Base-by-base conservation (phyloP, 2,888 invertebrate genomes). In the Salpingus planirostris region DNA sequence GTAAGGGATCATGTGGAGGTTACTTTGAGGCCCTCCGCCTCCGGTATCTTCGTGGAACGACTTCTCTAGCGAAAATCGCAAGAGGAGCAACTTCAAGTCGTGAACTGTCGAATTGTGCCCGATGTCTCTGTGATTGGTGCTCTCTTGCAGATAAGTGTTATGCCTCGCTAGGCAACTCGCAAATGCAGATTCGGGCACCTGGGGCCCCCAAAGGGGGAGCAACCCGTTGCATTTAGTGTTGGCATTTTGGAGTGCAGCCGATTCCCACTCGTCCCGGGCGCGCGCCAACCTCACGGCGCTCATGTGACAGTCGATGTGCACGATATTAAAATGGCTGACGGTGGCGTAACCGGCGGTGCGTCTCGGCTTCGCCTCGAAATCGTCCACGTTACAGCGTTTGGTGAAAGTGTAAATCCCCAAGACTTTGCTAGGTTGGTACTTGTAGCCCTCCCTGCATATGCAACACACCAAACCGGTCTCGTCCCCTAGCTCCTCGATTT, bases 1-100 rank as follows among this genome's bases (percentile, higher is more conserved):
- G 59, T 95, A 95, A 5, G 96, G 96, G 42, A 95, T 78, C 54
- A 97, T 80, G 68, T 96, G 92, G 83, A 96, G 85, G 68, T 96
- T 96, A 44, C 93, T 93, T 57, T 95, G 91, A 8, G 93, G 89
- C 1, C 95, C 96, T 50, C 92, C 92, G 45, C 92, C 98, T 11
- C 96, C 95, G 2, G 93, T 91, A 67, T 97, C 96, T 61, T 93
- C 93, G 62, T 95, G 93, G 73, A 97, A 97, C 40, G 90, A 88
- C 59, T 88, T 88, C 51, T 92, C 95, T 63, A 87, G 83, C 0
- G 95, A 88, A 68, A 96, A 95, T 34, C 92, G 74, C 50, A 86
- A 61, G 38, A 97, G 65, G 33, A 96, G 67, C 47, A 95, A 69
- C 68, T 97, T 96, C 48, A 96, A 68, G 66, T 96, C 96, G 65